Percentiles rank a stretch among this genome's conserved stretches.
Evolutionary conservation across 2,797 vertebrate genomes (phyloP).

Genomic region (Rhinogobio ventralis): DNA sequence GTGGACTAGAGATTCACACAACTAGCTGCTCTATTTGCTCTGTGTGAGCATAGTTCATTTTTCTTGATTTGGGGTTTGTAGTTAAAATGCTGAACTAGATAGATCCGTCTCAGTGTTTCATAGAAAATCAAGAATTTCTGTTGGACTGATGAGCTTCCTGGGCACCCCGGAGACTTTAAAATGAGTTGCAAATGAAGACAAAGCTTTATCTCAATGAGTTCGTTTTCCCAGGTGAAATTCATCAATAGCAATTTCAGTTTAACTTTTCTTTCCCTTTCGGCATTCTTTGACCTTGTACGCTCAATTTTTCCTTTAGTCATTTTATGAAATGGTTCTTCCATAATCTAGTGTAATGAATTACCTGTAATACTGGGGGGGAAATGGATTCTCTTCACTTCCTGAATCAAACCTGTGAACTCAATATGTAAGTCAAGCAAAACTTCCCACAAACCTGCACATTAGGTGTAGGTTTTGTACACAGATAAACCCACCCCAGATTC

Average conservation of each 20-base stretch:
- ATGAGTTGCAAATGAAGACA: slow-evolving; percentile 52
- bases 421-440: not conserved
- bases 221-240: slow-evolving; percentile 23
- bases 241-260: slow-evolving; percentile 39
- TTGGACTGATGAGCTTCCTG: slow-evolving; percentile 39
- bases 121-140: slow-evolving; percentile 30
- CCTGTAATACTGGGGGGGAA: not conserved
- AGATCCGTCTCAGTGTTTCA: slow-evolving; percentile 18
- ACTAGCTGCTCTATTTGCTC: not conserved
- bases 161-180: slow-evolving; percentile 25
- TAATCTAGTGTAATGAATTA: not conserved
- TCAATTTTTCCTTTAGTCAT: not conserved
- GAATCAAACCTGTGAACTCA: not conserved
- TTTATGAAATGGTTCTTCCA: not conserved
- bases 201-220: slow-evolving; percentile 43
- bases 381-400: too few species aligned
- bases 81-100: slow-evolving; percentile 28
- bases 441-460: not conserved
- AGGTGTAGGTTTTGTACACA: not conserved
- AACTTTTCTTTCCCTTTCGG: not conserved
- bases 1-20: not conserved
- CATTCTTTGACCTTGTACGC: not conserved
- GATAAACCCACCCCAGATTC: not conserved
- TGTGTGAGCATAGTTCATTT: not conserved
- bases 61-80: slow-evolving; percentile 42